Percentiles rank a stretch among this genome's conserved stretches.
Evolutionary conservation across 2,797 vertebrate species (phyloP).

Genomic region (Paguma larvata): DNA sequence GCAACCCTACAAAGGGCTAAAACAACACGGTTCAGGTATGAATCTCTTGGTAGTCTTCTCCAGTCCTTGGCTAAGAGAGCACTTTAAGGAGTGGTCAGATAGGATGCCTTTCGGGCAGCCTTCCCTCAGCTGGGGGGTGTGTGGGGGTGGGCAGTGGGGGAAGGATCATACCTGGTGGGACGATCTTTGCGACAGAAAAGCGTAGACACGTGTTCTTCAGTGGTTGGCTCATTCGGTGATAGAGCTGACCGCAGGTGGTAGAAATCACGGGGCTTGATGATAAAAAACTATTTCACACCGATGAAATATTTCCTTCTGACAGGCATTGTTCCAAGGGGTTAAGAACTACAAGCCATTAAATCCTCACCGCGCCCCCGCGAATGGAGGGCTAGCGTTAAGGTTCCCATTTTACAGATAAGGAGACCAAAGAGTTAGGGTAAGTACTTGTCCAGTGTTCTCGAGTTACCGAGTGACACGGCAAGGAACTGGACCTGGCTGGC

Average conservation of each 20-base stretch:
- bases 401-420: not conserved
- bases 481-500: not conserved
- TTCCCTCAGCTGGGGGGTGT: not conserved
- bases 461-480: not conserved
- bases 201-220: not conserved
- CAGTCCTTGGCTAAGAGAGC: not conserved
- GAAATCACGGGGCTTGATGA: not conserved
- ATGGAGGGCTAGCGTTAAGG: not conserved
- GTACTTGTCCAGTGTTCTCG: not conserved
- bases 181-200: not conserved
- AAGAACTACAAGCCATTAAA: slow-evolving; percentile 15
- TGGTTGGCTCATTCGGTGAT: not conserved
- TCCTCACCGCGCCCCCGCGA: not conserved
- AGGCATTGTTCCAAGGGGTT: not conserved
- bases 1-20: slow-evolving; percentile 28
- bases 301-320: not conserved
- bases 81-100: not conserved
- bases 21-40: not conserved
- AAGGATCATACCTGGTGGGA: not conserved
- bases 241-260: not conserved
- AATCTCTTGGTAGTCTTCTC: slow-evolving; percentile 14
- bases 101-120: not conserved
- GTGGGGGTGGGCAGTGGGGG: not conserved
- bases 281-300: slow-evolving; percentile 8
- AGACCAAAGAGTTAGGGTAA: slow-evolving; percentile 49